Evolutionary conservation across 2,888 invertebrate genomes (phyloP), one percentile per base, ranked within the genome.

Genomic region (Listrodromus nycthemerus): DNA sequence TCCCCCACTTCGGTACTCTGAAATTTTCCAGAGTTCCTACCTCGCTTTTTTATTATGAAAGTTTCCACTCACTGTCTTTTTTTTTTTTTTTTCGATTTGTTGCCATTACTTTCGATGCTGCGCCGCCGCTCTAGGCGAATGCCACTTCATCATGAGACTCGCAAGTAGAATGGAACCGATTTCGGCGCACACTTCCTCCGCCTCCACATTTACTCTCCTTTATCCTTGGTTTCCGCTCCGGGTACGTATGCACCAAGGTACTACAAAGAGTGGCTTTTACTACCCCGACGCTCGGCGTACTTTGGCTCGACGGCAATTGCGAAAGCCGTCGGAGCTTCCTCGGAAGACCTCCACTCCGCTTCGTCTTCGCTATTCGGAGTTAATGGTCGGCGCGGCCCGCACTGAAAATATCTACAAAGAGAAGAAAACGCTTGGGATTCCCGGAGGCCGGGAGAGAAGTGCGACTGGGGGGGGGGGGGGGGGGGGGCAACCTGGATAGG

Each of bases 231-330:
- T 67, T 66, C 45, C 66, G 50, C 65, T 63, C 19, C 48, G 55
- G 21, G 48, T 48, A 66, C 80, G 80, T 63, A 69, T 80, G 67
- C 69, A 69, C 27, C 76, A 33, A 50, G 50, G 30, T 58, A 74
- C 70, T 73, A 82, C 76, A 77, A 82, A 82, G 66, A 77, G 70
- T 77, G 66, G 71, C 71, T 82, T 82, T 82, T 77, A 67, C 70
- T 58, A 58, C 21, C 45, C 75, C 24, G 48, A 45, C 52, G 50
- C 50, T 33, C 33, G 37, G 30, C 66, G 30, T 48, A 82, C 82
- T 82, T 81, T 71, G 58, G 41, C 33, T 50, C 77, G 55, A 66
- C 37, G 50, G 71, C 76, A 77, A 82, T 71, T 71, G 81, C 24
- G 66, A 71, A 48, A 67, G 70, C 30, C 58, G 55, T 7, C 52